Base-by-base conservation (phyloP, 2,113 vertebrate genomes). In the Elachura formosa region DNA sequence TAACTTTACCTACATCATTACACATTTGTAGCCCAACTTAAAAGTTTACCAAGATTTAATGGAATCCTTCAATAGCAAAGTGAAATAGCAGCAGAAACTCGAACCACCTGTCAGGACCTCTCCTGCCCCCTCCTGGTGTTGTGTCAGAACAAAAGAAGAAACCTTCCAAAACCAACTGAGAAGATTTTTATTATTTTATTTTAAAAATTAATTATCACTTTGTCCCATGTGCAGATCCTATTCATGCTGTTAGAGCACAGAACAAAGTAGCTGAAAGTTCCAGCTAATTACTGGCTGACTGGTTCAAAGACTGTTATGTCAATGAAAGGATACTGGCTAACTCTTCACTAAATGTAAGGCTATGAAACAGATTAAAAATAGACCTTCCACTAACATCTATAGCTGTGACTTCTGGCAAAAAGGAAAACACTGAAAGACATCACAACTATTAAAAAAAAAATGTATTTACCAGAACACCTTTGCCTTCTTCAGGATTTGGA, bases 401-500 rank as follows among this genome's bases (percentile, higher is more conserved):
- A 68, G 18, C 29, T 26, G 26, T 33, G 38, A 54, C 51, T 61
- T 24, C 40, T 34, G 31, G 25, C 26, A 80, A 26, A 89, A 84
- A 79, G 33, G 11, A 64, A 77, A 89, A 90, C 20, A 68, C 5
- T 75, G 43, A 67, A 63, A 94, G 25, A 63, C 5, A 69, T 16
- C 20, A 38, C 18, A 91, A 21, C 15, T 74, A 58, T 20, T 51
- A 4, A 29, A 14, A 51, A 49, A 51, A 10, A 28, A 12, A 24
- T 3, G 23, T 82, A 15, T 94, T 96, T 98, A 99, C 99, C 98
- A 99, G 97, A 76, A 99, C 99, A 83, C 99, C 99, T 95, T 99
- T 98, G 68, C 99, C 99, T 96, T 99, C 99, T 97, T 99, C 99
- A 9, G 99, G 99, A 93, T 99, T 99, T 7, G 99, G 99, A 93